phyloP scores from a whole-genome alignment of 2,797 vertebrate species.

The Valencia hispanica region DNA sequence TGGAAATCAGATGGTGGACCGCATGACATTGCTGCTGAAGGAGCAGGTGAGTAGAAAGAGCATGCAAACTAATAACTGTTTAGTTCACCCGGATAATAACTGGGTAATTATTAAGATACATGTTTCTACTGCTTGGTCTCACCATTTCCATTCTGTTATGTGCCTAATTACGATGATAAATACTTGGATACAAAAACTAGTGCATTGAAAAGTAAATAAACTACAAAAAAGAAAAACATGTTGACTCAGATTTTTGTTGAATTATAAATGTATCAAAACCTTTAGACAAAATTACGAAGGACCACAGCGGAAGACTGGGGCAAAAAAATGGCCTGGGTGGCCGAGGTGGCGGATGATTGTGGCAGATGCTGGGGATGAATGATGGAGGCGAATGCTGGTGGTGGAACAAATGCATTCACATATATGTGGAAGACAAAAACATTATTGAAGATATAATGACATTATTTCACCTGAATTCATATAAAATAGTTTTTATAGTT shows the following conservation, averaged over 20 bases:
- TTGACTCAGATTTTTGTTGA: not conserved
- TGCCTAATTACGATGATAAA: not conserved
- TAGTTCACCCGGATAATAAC: not conserved
- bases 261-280: not conserved
- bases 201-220: not conserved
- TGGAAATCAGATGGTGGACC: conserved; percentile 93
- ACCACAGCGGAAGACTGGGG: not conserved
- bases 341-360: not conserved
- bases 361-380: not conserved
- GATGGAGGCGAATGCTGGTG: not conserved
- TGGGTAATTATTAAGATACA: not conserved
- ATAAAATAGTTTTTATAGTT: too few relatives aligned
- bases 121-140: not conserved
- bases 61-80: conserved; percentile 12
- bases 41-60: conserved; percentile 86
- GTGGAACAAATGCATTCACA: too few relatives aligned
- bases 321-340: not conserved
- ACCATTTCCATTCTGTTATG: not conserved
- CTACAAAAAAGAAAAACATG: not conserved
- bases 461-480: too few relatives aligned
- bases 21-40: conserved; percentile 92
- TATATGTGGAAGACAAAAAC: too few relatives aligned
- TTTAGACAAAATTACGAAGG: not conserved
- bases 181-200: not conserved
- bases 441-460: too few relatives aligned